A percentile compares a stretch with the other conserved stretches of the same genome.
These are phyloP conservation scores for Trachelus tabidus DNA, from an alignment of 2,888 invertebrate genomes.

Conservation along the genomic window DNA sequence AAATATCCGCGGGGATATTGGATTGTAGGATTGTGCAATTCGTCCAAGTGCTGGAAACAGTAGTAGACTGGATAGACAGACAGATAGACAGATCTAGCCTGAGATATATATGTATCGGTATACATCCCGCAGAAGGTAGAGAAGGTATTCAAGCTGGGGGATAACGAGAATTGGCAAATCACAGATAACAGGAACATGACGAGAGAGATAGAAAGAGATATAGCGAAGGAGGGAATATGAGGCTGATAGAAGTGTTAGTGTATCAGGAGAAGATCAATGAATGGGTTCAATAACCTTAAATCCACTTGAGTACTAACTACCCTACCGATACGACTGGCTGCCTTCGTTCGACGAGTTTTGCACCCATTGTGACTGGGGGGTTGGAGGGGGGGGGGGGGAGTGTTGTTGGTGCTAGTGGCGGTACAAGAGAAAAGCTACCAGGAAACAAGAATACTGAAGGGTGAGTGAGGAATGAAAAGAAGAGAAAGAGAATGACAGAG, in stretches of 20 bases:
- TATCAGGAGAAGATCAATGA: constrained; percentile 52
- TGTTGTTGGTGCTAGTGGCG: neutral
- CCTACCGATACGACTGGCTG: constrained; percentile 41
- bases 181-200: neutral
- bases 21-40: neutral
- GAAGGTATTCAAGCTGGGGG: neutral
- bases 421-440: neutral
- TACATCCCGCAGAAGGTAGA: neutral
- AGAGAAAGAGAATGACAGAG: neutral
- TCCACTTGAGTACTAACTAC: constrained; percentile 55
- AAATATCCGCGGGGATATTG: neutral
- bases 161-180: neutral
- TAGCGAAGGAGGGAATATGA: neutral
- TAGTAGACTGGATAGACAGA: neutral
- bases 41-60: neutral
- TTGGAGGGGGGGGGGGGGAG: too few species aligned
- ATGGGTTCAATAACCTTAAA: constrained; percentile 63
- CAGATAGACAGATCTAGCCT: neutral
- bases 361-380: neutral
- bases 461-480: neutral
- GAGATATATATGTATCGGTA: neutral
- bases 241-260: neutral
- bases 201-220: neutral
- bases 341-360: constrained; percentile 41
- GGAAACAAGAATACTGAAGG: neutral